phyloP scores from a whole-genome alignment of 2,888 invertebrate species.

The Drosophila diplacantha region DNA sequence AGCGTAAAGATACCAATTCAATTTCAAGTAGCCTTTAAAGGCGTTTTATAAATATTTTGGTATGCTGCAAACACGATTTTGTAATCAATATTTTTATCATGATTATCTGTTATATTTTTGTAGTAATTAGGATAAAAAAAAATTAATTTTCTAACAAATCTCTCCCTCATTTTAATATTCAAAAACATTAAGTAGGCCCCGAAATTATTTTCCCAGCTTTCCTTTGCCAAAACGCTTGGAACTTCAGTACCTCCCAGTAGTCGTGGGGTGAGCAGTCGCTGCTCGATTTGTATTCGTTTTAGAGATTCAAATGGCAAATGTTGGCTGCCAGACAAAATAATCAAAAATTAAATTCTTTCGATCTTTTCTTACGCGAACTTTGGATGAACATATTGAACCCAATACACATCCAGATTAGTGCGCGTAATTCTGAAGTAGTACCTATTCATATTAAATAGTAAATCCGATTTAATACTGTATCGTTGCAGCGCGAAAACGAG shows the following conservation, averaged over 20 bases:
- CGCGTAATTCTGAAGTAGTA: neutral
- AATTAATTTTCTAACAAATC: too few relatives aligned
- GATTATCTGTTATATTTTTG: accelerated
- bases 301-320: conserved; percentile 23
- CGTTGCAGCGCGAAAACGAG: conserved; percentile 73
- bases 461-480: neutral
- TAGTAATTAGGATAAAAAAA: neutral
- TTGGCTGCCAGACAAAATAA: conserved; percentile 19
- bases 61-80: neutral
- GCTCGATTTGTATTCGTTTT: conserved; percentile 8
- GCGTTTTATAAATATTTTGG: too few relatives aligned
- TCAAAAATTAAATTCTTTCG: conserved; percentile 28
- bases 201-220: neutral
- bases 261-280: conserved; percentile 9
- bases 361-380: conserved; percentile 15
- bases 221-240: neutral
- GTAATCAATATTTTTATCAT: neutral
- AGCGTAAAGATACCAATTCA: neutral
- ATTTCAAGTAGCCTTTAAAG: too few relatives aligned
- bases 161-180: neutral
- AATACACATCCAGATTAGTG: neutral
- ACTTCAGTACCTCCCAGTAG: conserved; percentile 9
- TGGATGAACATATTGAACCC: conserved; percentile 6
- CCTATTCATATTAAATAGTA: neutral
- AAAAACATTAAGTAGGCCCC: conserved; percentile 3